Percentiles rank a stretch among this genome's conserved stretches.
Conservation (phyloP, 2,888 invertebrate species). For the Xestia rhomboidea region DNA sequence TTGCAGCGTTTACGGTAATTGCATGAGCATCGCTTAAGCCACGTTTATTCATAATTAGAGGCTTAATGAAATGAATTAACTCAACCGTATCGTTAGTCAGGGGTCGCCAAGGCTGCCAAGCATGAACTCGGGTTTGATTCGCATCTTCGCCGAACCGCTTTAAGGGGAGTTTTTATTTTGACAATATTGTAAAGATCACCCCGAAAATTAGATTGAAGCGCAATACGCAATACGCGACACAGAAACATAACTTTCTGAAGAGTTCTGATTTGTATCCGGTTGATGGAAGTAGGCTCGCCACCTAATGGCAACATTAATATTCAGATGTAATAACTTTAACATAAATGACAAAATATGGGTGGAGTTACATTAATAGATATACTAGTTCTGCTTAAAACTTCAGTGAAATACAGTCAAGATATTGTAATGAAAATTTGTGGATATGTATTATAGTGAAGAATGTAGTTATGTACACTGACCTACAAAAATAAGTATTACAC, state of each 20-base stretch:
- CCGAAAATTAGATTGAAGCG: too few relatives aligned
- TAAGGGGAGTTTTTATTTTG: background rate
- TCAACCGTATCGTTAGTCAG: slow-evolving; percentile 39
- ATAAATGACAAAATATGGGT: background rate
- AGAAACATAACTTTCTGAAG: background rate
- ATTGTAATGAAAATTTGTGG: background rate
- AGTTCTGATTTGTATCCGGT: background rate
- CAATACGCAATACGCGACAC: too few relatives aligned
- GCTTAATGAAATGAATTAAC: slow-evolving; percentile 44
- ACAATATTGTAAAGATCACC: background rate
- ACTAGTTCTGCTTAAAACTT: background rate
- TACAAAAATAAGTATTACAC: too few relatives aligned
- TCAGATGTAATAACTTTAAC: background rate
- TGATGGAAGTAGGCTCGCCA: background rate
- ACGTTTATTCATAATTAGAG: slow-evolving; percentile 47
- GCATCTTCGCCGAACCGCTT: background rate
- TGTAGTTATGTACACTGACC: too few relatives aligned
- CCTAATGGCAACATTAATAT: background rate
- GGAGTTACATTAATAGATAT: background rate
- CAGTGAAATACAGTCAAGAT: background rate
- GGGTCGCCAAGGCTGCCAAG: slow-evolving; percentile 25
- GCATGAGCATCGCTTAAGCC: slow-evolving; percentile 34
- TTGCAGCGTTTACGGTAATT: slow-evolving; percentile 33
- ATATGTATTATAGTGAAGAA: too few relatives aligned
- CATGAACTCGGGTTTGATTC: slow-evolving; percentile 15